Evolutionary conservation across 2,888 invertebrate species (phyloP), one percentile per base, ranked within the genome.

Genomic region (Phaedon cochleariae): DNA sequence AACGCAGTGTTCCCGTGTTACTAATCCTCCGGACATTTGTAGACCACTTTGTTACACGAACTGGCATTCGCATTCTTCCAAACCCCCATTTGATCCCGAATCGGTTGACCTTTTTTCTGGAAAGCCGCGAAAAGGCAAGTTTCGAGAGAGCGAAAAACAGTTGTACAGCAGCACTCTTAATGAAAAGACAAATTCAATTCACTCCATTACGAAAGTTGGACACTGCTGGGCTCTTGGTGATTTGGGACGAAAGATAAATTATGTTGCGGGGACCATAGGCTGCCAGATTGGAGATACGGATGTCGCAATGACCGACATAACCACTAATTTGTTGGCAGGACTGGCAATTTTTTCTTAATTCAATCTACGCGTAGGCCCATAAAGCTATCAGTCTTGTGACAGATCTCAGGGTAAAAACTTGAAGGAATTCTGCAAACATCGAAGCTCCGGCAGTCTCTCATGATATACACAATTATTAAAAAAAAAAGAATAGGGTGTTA

Each of bases 161-260:
- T 34, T 34, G 31, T 41, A 41, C 15, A 4, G 15, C 41, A 15
- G 41, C 1, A 12, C 41, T 41, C 12, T 15, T 41, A 41, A 41
- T 41, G 41, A 15, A 41, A 41, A 41, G 26, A 41, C n/a, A 15
- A 41, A 41, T 12, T 12, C 41, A 41, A 41, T 41, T 41, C 41
- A 15, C n/a, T 34, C 2, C 12, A 12, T 34, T 15, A 41, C 41
- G n/a, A 12, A 15, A 41, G 41, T 15, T 15, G n/a, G 41, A n/a
- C n/a, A n/a, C n/a, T n/a, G n/a, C n/a, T n/a, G 41, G n/a, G 10
- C 41, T 41, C 41, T 15, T 15, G 41, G 15, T 55, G 41, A 55
- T 55, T 55, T 37, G 55, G 22, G 17, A 41, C 37, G 21, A 7
- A 37, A 21, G 55, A 41, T 37, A 41, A 41, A 55, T 37, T 20